Conservation (phyloP, 2,888 invertebrate species). For the Xanthorhoe spadicearia region DNA sequence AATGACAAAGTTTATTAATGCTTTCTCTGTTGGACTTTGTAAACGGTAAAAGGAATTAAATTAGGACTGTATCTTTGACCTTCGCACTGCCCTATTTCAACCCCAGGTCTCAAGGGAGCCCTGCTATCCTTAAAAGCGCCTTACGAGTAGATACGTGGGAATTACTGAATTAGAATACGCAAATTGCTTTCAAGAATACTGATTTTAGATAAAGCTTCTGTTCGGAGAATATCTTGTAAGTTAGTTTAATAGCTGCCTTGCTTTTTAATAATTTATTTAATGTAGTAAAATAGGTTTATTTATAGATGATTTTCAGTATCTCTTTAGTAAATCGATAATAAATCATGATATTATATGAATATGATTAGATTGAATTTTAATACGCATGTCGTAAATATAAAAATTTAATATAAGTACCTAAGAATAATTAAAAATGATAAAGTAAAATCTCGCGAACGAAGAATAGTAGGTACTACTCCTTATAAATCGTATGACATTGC, state of each 20-base stretch:
- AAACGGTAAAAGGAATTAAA: slow-evolving; percentile 1
- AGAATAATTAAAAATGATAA: not conserved
- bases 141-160: slow-evolving; percentile 23
- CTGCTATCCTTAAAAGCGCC: slow-evolving; percentile 20
- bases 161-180: slow-evolving; percentile 9
- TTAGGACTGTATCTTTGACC: slow-evolving; percentile 22
- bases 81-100: slow-evolving; percentile 36
- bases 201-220: not conserved
- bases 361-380: too few species aligned
- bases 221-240: not conserved
- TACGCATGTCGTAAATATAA: too few species aligned
- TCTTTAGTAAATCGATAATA: too few species aligned
- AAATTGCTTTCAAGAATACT: slow-evolving; percentile 4
- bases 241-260: too few species aligned
- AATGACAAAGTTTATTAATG: not conserved
- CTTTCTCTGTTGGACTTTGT: not conserved
- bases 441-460: too few species aligned
- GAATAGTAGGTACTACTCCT: too few species aligned
- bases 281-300: too few species aligned
- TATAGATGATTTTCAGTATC: too few species aligned
- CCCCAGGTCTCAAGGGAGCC: slow-evolving; percentile 3
- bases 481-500: too few species aligned
- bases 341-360: too few species aligned
- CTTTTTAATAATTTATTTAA: too few species aligned
- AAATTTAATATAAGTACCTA: too few species aligned